phyloP scores from a whole-genome alignment of 2,888 invertebrate genomes.

The Acleris sparsana region DNA sequence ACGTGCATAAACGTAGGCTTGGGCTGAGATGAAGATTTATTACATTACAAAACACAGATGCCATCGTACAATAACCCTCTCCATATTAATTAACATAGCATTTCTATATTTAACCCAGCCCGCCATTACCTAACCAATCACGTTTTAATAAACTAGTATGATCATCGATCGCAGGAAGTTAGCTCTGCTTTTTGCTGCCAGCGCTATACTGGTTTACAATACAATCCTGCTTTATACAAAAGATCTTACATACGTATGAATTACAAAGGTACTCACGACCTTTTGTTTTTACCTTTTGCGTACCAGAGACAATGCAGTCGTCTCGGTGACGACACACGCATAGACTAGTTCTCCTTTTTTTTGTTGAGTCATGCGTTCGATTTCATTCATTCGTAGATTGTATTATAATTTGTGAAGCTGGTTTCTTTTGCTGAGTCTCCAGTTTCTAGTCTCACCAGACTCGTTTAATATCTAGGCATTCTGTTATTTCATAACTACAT shows the following conservation, averaged over 20 bases:
- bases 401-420: slow-evolving; percentile 1
- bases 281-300: slow-evolving; percentile 2
- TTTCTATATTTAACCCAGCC: slow-evolving; percentile 1
- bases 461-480: too few species aligned
- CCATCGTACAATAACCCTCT: background rate
- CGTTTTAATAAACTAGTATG: slow-evolving; percentile 18
- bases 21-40: too few species aligned
- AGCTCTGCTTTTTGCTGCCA: slow-evolving; percentile 21
- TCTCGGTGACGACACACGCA: slow-evolving; percentile 38
- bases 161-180: slow-evolving; percentile 27
- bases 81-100: background rate
- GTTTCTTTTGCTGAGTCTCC: too few species aligned
- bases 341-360: slow-evolving; percentile 23
- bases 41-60: background rate
- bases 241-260: background rate
- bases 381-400: slow-evolving; percentile 24
- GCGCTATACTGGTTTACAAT: slow-evolving; percentile 28
- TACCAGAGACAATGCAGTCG: slow-evolving; percentile 41
- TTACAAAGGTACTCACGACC: background rate
- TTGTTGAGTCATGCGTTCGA: slow-evolving; percentile 17
- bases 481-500: too few species aligned
- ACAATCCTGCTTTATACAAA: background rate
- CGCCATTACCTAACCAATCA: slow-evolving; percentile 29
- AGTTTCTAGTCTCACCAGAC: too few species aligned
- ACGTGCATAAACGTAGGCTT: too few species aligned